Conservation (phyloP, 2,888 invertebrate genomes). For the Hyalella azteca region DNA sequence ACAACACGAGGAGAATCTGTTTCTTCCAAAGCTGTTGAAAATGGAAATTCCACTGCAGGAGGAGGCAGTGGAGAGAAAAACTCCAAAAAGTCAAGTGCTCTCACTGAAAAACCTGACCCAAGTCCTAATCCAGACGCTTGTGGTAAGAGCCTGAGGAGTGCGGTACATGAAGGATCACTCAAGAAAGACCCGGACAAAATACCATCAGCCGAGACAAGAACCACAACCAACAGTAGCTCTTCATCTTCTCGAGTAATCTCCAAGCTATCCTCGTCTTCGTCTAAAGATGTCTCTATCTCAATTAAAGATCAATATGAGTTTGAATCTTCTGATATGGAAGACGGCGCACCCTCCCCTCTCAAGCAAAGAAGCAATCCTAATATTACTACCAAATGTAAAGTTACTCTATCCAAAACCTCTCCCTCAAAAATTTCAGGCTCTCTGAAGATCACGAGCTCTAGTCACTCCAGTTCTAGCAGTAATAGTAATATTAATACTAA, state of each 20-base stretch:
- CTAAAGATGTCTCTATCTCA: conserved; percentile 11
- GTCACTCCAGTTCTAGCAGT: conserved; percentile 18
- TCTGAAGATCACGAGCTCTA: not conserved
- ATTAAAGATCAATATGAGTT: conserved; percentile 19
- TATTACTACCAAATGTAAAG: conserved; percentile 12
- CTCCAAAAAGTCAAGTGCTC: conserved; percentile 5
- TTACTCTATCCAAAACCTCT: conserved; percentile 6
- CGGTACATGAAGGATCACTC: not conserved
- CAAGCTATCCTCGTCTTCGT: conserved; percentile 3
- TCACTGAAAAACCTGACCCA: not conserved
- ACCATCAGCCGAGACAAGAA: not conserved
- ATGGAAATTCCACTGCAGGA: conserved; percentile 33
- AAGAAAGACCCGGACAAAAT: conserved; percentile 15
- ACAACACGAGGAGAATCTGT: conserved; percentile 35
- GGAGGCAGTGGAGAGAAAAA: conserved; percentile 24
- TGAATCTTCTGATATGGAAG: conserved; percentile 12
- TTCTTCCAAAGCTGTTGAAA: conserved; percentile 6
- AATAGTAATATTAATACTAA: conserved; percentile 36
- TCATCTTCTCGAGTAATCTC: not conserved
- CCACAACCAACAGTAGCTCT: not conserved
- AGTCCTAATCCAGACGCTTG: not conserved
- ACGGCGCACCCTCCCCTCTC: not conserved
- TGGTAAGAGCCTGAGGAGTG: no score
- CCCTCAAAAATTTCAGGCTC: conserved; percentile 7
- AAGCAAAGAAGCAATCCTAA: conserved; percentile 11